Base-by-base conservation (phyloP, 2,888 invertebrate species). In the Temnothorax rugatulus region DNA sequence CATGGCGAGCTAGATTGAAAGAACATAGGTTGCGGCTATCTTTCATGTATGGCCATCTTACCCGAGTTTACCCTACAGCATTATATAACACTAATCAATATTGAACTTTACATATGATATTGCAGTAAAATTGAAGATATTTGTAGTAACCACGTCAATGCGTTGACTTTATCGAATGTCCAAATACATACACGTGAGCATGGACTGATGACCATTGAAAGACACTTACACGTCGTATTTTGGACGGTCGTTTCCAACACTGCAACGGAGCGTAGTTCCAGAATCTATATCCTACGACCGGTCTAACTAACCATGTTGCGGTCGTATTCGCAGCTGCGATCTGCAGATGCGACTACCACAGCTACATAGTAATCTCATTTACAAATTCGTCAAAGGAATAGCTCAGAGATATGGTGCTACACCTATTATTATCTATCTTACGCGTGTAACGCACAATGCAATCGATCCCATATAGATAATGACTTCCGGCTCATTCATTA, bases 321-420 rank as follows among this genome's bases (percentile, higher is more conserved):
- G 66, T 61, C 82, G 77, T 25, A 47, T 50, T 38, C 64, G 66
- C 71, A 66, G 52, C 71, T 69, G 84, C 79, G 81, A 57, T 66
- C 59, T 74, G 52, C 54, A 34, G 71, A 79, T 44, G 61, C 66
- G 38, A 75, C 63, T 75, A 29, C 54, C 34, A 61, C 82, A 74
- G 57, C 29, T 57, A 13, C 50, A 29, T 50, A 34, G 82, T 81
- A 86, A 90, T 85, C 87, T 87, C 66, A 74, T 84, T 85, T 85
- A 82, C 63, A 57, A 69, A 76, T 59, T 34, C 68, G 68, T 87
- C 90, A 87, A 90, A 90, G 87, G 85, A 75, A 89, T 81, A 52
- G 61, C 59, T 69, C 47, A 18, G 25, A 61, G 71, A 81, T 71
- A 71, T 38, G 59, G 47, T 18, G 13, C 34, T 59, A 25, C 25